Evolutionary conservation across 2,797 vertebrate species (phyloP).

Genomic region (Fringilla coelebs): DNA sequence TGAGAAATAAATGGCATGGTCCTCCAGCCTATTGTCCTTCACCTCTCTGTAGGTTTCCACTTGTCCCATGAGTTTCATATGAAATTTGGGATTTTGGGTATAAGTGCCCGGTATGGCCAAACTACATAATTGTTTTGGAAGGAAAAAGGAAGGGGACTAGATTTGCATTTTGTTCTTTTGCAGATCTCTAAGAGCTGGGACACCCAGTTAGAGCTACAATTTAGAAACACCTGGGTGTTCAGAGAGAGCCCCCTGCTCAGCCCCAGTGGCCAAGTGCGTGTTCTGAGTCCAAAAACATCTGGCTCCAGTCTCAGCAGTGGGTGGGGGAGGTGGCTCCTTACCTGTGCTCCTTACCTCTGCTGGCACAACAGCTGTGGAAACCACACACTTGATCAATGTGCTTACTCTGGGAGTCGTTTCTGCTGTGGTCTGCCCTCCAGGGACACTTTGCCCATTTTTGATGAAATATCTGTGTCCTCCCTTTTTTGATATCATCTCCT

Average conservation of each 20-base stretch:
- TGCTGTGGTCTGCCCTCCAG: not conserved
- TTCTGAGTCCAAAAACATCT: not conserved
- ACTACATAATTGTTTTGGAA: not conserved
- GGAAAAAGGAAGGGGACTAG: not conserved
- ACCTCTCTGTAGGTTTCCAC: not conserved
- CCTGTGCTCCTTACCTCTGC: accelerated
- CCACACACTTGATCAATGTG: accelerated
- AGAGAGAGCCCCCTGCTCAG: not conserved
- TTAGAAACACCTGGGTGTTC: not conserved
- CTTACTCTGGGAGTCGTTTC: not conserved
- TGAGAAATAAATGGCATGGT: not conserved
- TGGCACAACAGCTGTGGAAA: not conserved
- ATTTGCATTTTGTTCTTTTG: not conserved
- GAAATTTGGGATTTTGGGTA: not conserved
- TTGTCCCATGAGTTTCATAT: not conserved
- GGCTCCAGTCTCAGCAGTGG: not conserved
- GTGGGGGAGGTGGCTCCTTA: not conserved
- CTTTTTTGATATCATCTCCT: not conserved
- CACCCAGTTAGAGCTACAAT: not conserved
- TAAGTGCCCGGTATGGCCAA: not conserved
- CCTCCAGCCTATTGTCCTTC: not conserved
- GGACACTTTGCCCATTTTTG: not conserved
- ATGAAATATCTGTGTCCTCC: not conserved
- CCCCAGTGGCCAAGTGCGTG: accelerated
- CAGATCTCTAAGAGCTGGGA: not conserved